phyloP scores from a whole-genome alignment of 2,113 vertebrate species.

The Dipodomys stephensi region DNA sequence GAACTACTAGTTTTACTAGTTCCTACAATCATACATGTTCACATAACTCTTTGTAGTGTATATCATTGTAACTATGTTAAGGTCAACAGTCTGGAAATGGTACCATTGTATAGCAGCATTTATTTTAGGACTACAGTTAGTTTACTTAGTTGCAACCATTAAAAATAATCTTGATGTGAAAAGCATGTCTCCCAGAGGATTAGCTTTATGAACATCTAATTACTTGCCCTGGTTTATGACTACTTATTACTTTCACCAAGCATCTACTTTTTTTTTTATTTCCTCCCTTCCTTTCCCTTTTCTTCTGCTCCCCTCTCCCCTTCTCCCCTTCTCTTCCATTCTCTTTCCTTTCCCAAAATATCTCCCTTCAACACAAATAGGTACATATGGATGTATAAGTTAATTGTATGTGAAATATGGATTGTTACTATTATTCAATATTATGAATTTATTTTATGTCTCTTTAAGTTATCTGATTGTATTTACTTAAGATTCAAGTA shows the following conservation, averaged over 20 bases:
- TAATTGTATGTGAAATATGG: neutral
- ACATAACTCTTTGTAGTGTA: neutral
- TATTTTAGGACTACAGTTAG: neutral
- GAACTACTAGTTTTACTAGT: conserved; percentile 35
- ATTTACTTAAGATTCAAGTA: conserved; percentile 31
- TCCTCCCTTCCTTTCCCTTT: too few species aligned
- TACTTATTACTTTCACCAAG: neutral
- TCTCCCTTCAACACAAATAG: neutral
- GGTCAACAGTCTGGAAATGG: neutral
- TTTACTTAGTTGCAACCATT: neutral
- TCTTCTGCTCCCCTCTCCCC: too few species aligned
- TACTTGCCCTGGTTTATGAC: neutral
- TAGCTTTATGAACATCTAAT: neutral
- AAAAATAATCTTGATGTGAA: neutral
- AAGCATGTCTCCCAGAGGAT: neutral
- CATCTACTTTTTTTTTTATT: neutral
- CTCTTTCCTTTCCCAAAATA: neutral
- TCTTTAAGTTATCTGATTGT: conserved; percentile 38
- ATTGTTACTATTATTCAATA: neutral
- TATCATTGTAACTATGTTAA: conserved; percentile 10
- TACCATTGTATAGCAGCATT: neutral
- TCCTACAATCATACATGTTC: neutral
- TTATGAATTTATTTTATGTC: conserved; percentile 35
- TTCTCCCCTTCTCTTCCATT: too few species aligned
- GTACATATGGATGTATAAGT: neutral